Evolutionary conservation across 2,113 vertebrate genomes (phyloP).

Genomic region (Bubalus kerabau): DNA sequence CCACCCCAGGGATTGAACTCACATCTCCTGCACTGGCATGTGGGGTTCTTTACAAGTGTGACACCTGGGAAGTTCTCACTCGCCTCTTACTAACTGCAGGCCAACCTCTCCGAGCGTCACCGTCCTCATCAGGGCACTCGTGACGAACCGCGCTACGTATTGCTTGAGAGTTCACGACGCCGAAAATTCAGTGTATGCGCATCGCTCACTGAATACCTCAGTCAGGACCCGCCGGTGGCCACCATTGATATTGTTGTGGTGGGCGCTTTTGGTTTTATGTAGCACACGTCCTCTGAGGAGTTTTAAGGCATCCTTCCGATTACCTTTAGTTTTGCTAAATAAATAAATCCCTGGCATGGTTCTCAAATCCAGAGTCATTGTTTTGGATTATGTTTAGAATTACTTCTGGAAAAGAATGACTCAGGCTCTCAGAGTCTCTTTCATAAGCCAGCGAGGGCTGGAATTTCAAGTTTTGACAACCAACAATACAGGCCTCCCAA

Average conservation of each 20-base stretch:
- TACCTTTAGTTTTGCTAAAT: not conserved
- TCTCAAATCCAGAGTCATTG: not conserved
- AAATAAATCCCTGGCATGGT: not conserved
- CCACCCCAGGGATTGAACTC: not conserved
- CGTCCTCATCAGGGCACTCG: not conserved
- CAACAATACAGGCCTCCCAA: not conserved
- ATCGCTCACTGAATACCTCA: accelerated
- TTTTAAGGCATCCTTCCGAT: not conserved
- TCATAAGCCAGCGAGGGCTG: accelerated
- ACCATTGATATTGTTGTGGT: accelerated
- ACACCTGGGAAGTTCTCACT: accelerated
- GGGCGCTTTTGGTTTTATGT: accelerated
- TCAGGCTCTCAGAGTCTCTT: not conserved
- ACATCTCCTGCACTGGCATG: not conserved
- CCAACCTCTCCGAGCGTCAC: not conserved
- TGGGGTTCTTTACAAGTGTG: not conserved
- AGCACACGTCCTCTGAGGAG: not conserved
- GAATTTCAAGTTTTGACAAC: not conserved
- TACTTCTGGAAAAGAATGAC: not conserved
- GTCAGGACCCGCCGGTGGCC: accelerated
- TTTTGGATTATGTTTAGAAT: not conserved
- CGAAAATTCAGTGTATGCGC: accelerated
- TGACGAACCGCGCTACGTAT: accelerated
- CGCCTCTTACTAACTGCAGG: not conserved
- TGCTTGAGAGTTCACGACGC: too few species aligned